Base-by-base conservation (phyloP, 2,888 invertebrate genomes). In the Scaptomyza polygonia region DNA sequence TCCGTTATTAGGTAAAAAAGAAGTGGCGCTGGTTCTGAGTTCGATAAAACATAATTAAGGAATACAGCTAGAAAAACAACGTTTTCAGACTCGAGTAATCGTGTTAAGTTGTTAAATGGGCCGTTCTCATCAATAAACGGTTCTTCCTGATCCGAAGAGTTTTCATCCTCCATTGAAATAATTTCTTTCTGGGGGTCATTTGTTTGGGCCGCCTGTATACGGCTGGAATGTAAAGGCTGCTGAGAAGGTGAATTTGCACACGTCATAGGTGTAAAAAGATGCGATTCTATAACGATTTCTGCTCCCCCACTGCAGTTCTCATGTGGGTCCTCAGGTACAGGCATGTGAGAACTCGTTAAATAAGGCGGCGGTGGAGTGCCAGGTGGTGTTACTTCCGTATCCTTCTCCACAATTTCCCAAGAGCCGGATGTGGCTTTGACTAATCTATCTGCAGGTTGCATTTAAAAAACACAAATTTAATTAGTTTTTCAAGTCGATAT, bases 121-220 rank as follows among this genome's bases (percentile, higher is more conserved):
- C 97, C 97, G 72, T 97, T 96, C 87, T 96, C 96, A 89, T 96
- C 96, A 91, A 94, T 93, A 90, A 95, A 94, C 16, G 88, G 88
- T 92, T 97, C 97, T 83, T 96, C 96, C 82, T 97, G 96, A 86
- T 97, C 96, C 0, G 97, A 97, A 70, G 96, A 95, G 85, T 98
- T 98, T 88, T 98, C 98, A 89, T 98, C 98, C 90, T 98, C 98
- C 97, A 98, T 98, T 14, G 97, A 97, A 87, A 98, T 97, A 64
- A 98, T 98, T 45, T 96, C 95, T 90, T 96, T 94, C 89, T 96
- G 96, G 3, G 88, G 87, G 45, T 88, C 84, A 67, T 86, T 89
- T 6, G 89, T 81, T 72, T 91, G 91, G 32, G 91, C 89, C 34
- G 90, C 89, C 34, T 89, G 84, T 62, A 91, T 90, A 73, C 89